A percentile compares a stretch with the other conserved stretches of the same genome.
phyloP scores from a whole-genome alignment of 2,113 vertebrate species.

The Clupea harengus region DNA sequence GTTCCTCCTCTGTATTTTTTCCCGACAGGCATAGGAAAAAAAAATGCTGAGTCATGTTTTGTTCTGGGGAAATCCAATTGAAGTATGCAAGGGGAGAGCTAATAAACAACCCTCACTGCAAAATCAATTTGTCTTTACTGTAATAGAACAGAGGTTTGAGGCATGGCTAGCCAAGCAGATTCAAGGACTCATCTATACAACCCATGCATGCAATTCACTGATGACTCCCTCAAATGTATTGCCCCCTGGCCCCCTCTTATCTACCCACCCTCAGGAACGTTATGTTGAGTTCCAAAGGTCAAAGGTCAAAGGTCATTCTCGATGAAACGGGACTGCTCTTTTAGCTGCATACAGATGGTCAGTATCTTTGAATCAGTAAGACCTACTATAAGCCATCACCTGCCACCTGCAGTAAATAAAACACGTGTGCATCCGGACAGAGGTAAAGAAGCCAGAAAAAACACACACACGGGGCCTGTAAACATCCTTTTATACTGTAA shows the following conservation, averaged over 20 bases:
- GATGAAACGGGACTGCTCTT: neutral
- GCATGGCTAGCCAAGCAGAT: conserved; percentile 8
- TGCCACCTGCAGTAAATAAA: neutral
- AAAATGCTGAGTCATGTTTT: conserved; percentile 14
- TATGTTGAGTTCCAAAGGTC: neutral
- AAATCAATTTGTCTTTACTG: conserved; percentile 25
- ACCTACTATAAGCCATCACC: neutral
- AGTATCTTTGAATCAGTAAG: neutral
- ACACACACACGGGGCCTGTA: neutral
- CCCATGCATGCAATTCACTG: conserved; percentile 13
- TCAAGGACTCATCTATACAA: neutral
- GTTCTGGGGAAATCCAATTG: conserved; percentile 13
- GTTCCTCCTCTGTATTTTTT: neutral
- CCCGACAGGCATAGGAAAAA: neutral
- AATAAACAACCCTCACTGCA: conserved; percentile 17
- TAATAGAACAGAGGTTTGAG: conserved; percentile 18
- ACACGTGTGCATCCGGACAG: neutral
- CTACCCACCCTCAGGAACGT: neutral
- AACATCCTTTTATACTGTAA: conserved; percentile 12
- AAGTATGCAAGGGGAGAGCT: neutral
- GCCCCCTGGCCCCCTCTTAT: neutral
- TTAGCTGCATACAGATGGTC: neutral
- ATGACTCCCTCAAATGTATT: conserved; percentile 4
- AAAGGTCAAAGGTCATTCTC: neutral
- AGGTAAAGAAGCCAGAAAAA: neutral